Percentiles rank a stretch among this genome's conserved stretches.
phyloP scores from a whole-genome alignment of 2,113 vertebrate species.

The Brachirus orientalis region DNA sequence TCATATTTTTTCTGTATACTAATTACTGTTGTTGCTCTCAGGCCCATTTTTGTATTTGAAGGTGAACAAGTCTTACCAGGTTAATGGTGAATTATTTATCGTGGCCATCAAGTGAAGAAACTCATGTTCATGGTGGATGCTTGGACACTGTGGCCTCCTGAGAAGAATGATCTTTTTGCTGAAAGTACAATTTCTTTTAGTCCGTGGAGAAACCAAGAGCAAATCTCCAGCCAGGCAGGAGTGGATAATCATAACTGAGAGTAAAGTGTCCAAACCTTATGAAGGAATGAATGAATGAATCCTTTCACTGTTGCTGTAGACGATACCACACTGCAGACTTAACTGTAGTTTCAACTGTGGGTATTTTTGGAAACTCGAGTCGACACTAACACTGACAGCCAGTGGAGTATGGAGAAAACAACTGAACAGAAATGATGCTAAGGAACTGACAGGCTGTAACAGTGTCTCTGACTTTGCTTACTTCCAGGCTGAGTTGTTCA shows the following conservation, averaged over 20 bases:
- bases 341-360: slow-evolving; percentile 23
- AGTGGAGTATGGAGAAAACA: slow-evolving; percentile 55
- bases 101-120: slow-evolving; percentile 10
- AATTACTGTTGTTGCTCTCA: not conserved
- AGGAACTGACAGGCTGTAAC: slow-evolving; percentile 58
- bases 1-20: too few species aligned
- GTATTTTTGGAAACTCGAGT: slow-evolving; percentile 35
- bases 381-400: slow-evolving; percentile 28
- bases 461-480: slow-evolving; percentile 30
- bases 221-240: slow-evolving; percentile 3
- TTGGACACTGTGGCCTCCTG: slow-evolving; percentile 12
- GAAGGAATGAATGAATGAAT: slow-evolving; percentile 5
- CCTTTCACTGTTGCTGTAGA: slow-evolving; percentile 11
- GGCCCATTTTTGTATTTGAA: slow-evolving; percentile 39
- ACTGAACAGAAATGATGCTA: slow-evolving; percentile 45
- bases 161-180: slow-evolving; percentile 28
- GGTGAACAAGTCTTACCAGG: slow-evolving; percentile 17
- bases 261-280: slow-evolving; percentile 26
- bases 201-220: slow-evolving; percentile 13
- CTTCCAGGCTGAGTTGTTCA: slow-evolving; percentile 18
- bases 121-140: slow-evolving; percentile 32
- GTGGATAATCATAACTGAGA: slow-evolving; percentile 27
- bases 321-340: slow-evolving; percentile 35
- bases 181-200: slow-evolving; percentile 30
- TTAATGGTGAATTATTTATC: slow-evolving; percentile 40